Base-by-base conservation (phyloP, 2,888 invertebrate genomes). In the Lepas anatifera region DNA sequence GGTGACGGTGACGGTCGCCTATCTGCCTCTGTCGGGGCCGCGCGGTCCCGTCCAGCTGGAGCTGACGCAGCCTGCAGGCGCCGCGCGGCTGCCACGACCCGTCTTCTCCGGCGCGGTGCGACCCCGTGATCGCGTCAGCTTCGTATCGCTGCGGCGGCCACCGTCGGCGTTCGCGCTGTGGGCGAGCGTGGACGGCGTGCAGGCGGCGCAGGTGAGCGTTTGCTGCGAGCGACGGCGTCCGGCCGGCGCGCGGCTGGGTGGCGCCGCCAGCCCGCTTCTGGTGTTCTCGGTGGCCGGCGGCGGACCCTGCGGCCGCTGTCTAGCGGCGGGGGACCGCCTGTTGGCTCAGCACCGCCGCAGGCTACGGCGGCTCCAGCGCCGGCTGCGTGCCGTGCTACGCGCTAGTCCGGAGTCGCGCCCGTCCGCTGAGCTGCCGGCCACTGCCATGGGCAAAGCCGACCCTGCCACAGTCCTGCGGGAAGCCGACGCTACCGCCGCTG, bases 71-170 rank as follows among this genome's bases (percentile, higher is more conserved):
- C 22, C 32, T n/a, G 58, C 41, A 18, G 50, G 52, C 32, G 41
- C 48, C 41, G n/a, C 46, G 22, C 22, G 25, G 35, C 25, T 22
- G 48, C 68, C 39, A 32, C 69, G 11, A 16, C 1, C 18, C 1
- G 68, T 52, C 37, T 63, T 43, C 32, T 11, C 16, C 41, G 50
- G 52, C 35, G 18, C 35, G 16, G 48, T n/a, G 39, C 50, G 52
- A 37, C 37, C 50, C 39, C 68, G 43, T 18, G 25, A 48, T n/a
- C 68, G 37, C 50, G 48, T 64, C 58, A 39, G 64, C n/a, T 43
- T 66, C 52, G 27, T 43, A 48, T 41, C 69, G 64, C 43, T 27
- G n/a, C 41, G 63, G 35, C 46, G 50, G 32, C 41, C 41, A 27
- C 69, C 39, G 46, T 11, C n/a, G 67, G 25, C 46, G 58, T 58